Evolutionary conservation across 1,140 invertebrate genomes (phyloP), one percentile per base, ranked within the genome.

Genomic region (Catajapyx aquilonaris): DNA sequence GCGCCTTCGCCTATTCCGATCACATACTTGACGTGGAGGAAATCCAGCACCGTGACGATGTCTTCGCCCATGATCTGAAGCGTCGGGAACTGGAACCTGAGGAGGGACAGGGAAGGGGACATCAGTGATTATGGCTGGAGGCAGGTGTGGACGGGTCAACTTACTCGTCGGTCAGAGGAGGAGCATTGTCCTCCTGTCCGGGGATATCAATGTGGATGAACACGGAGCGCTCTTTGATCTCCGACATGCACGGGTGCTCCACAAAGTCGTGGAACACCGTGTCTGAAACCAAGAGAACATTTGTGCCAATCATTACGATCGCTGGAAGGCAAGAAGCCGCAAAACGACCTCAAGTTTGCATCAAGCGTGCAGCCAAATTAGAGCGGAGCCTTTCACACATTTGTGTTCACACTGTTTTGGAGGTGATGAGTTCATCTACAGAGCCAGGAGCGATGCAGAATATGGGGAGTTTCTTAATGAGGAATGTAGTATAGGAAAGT

Each of bases 171-270:
- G 68, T 48, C 35, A 81, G 60, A 45, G 75, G 66, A 9, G 65
- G 57, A n/a, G 76, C 72, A 46, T 78, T 73, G 52, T 85, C 78
- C 44, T 81, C 80, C 53, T 90, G 85, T 1, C 85, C 85, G 1
- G 85, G 83, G 11, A 87, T 68, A 55, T 87, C 81, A 10, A 90
- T 69, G 52, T 88, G 80, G 40, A 90, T 78, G 60, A 85, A 88
- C 48, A 83, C 73, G 28, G 80, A 83, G 21, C 83, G 64, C 28
- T 81, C 71, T 50, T 78, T 81, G 37, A 88, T 81, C 57, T 83
- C 77, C 28, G 60, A 60, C 83, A 88, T 88, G 35, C 73, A 71
- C 4, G 76, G 72, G 53, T 76, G 70, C 47, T 78, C 72, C 34
- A 85, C 70, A 48, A 78, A 78, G 48, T 77, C 72, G 49, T 76